phyloP scores from a whole-genome alignment of 2,113 vertebrate species.

The Pitta sordida region DNA sequence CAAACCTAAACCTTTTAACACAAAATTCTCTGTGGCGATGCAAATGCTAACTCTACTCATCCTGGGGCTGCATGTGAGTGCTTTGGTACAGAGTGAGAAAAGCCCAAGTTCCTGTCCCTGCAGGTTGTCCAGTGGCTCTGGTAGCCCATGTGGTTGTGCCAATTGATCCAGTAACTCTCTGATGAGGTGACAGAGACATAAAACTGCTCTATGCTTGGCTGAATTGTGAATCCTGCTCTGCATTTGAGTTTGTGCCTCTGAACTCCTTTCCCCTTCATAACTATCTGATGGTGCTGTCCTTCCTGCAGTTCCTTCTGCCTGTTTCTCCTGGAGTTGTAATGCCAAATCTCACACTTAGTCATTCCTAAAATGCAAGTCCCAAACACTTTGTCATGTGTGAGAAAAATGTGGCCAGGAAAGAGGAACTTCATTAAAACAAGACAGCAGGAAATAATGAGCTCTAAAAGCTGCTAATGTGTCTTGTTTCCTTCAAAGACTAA shows the following conservation, averaged over 20 bases:
- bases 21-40: background rate
- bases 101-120: background rate
- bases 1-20: constrained; percentile 58
- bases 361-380: background rate
- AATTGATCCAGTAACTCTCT: background rate
- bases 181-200: background rate
- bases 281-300: background rate
- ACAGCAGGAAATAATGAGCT: background rate
- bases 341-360: background rate
- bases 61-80: background rate
- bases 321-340: background rate
- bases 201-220: background rate
- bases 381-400: background rate
- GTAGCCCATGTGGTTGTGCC: background rate
- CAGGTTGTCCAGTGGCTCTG: background rate
- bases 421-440: background rate
- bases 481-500: background rate
- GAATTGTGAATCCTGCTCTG: background rate
- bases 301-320: constrained; percentile 26
- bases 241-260: background rate
- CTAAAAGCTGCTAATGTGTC: background rate
- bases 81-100: background rate
- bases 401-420: background rate
- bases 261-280: background rate
- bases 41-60: constrained; percentile 45